Base-by-base conservation (phyloP, 2,113 vertebrate species). In the Axis porcinus region DNA sequence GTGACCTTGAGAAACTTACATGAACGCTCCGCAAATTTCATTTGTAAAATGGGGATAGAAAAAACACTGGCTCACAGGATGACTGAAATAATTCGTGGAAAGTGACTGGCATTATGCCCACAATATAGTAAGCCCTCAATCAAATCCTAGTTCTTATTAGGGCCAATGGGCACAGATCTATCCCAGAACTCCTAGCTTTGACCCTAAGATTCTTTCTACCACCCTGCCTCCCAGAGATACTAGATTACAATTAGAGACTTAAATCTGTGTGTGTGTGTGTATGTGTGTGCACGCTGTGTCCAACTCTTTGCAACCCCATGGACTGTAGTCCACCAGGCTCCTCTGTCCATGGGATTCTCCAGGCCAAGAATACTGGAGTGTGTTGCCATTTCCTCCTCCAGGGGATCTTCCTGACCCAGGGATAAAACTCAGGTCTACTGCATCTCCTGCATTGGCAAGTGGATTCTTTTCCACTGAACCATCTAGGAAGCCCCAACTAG, bases 1-100 rank as follows among this genome's bases (percentile, higher is more conserved):
- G 52, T 84, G 79, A 76, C 90, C 70, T 91, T 93, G 70, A 96
- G 54, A 45, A 36, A 55, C 94, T 94, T 43, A 54, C 11, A 81
- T 94, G 89, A 83, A 64, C 8, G 70, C 16, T 43, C 58, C 12
- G 57, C n/a, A 55, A 94, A 89, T 40, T 36, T 96, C 85, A 94
- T 81, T 94, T 97, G 47, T 81, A 74, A 96, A 95, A 55, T 91
- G 47, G 45, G 27, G 17, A 64, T 55, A 95, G 82, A 91, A 94
- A 86, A 84, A 92, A 79, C 9, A 86, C 89, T 96, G 97, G 79
- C 92, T 95, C 27, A 47, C 79, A 52, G 54, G 78, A 96, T 64
- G 43, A 10, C 45, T 86, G 57, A 97, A 89, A 89, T 95, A 95
- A 97, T 96, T 97, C 84, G 58, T 74, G 79, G 47, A 89, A 89